Conservation (phyloP, 1,140 invertebrate species). For the Trachymyrmex septentrionalis region DNA sequence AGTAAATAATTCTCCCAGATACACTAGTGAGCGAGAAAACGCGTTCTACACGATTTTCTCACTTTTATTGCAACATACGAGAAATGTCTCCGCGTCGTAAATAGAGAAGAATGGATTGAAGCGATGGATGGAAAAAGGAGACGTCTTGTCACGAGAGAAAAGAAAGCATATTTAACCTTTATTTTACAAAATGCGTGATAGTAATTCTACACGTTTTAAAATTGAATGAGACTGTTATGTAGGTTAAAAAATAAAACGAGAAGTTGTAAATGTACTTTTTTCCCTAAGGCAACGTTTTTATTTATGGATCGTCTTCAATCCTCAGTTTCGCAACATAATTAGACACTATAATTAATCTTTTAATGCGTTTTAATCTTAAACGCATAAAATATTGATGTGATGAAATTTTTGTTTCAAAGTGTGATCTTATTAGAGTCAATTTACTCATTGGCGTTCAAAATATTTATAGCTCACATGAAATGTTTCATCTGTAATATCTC, state of each 20-base stretch:
- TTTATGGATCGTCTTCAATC: background rate
- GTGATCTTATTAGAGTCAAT: background rate
- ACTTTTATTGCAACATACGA: slow-evolving; percentile 17
- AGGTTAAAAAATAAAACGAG: background rate
- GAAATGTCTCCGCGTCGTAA: slow-evolving; percentile 1
- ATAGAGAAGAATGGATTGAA: slow-evolving; percentile 26
- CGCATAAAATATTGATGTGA: background rate
- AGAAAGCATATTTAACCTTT: slow-evolving; percentile 26
- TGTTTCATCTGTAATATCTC: background rate
- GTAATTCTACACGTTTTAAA: background rate
- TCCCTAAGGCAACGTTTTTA: slow-evolving; percentile 3
- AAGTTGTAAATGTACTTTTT: slow-evolving; percentile 26
- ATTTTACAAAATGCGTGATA: background rate
- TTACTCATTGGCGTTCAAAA: background rate
- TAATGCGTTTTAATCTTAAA: background rate
- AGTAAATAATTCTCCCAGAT: slow-evolving; percentile 25
- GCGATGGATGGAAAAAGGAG: background rate
- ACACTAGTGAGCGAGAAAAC: background rate
- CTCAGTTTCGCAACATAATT: background rate
- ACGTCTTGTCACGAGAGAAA: background rate
- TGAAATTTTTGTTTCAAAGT: background rate
- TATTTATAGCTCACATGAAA: background rate
- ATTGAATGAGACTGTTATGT: background rate
- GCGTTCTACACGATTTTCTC: background rate
- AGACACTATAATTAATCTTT: background rate